These are phyloP conservation scores for Ptychochromis oligacanthus DNA, from an alignment of 2,113 vertebrate species.

Conservation along the genomic window DNA sequence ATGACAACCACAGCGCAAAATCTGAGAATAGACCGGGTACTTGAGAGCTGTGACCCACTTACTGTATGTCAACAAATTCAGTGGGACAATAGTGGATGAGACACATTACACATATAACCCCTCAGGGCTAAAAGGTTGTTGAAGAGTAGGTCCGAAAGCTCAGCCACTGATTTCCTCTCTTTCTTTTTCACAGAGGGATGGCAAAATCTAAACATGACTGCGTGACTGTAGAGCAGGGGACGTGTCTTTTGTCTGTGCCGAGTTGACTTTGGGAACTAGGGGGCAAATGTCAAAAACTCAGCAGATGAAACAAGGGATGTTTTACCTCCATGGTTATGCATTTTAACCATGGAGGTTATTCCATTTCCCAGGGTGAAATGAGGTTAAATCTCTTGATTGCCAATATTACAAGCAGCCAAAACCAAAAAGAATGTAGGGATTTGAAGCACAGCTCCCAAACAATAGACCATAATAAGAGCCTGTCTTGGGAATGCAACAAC, in stretches of 20 bases:
- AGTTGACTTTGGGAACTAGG: conserved; percentile 35
- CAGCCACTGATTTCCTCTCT: conserved; percentile 46
- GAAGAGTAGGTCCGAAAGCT: conserved; percentile 50
- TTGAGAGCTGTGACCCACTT: conserved; percentile 97
- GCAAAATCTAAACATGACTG: conserved; percentile 24
- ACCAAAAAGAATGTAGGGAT: conserved; percentile 1
- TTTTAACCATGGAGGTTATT: not conserved
- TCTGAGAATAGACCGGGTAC: conserved; percentile 83
- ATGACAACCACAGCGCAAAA: conserved; percentile 88
- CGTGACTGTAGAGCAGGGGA: conserved; percentile 29
- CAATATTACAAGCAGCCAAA: not conserved
- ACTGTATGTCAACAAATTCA: conserved; percentile 94
- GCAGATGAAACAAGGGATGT: too few species aligned
- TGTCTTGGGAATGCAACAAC: not conserved
- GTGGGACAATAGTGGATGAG: conserved; percentile 86
- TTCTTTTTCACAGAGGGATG: conserved; percentile 15
- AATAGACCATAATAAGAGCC: not conserved
- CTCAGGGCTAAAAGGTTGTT: conserved; percentile 39
- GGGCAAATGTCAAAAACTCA: not conserved
- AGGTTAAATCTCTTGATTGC: not conserved
- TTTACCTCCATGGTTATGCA: too few species aligned
- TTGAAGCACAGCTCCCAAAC: conserved; percentile 3
- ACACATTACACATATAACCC: conserved; percentile 79
- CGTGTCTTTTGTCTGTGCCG: conserved; percentile 22
- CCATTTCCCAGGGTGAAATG: not conserved